Evolutionary conservation across 1,140 invertebrate species (phyloP).

Genomic region (Berghia stephanieae): DNA sequence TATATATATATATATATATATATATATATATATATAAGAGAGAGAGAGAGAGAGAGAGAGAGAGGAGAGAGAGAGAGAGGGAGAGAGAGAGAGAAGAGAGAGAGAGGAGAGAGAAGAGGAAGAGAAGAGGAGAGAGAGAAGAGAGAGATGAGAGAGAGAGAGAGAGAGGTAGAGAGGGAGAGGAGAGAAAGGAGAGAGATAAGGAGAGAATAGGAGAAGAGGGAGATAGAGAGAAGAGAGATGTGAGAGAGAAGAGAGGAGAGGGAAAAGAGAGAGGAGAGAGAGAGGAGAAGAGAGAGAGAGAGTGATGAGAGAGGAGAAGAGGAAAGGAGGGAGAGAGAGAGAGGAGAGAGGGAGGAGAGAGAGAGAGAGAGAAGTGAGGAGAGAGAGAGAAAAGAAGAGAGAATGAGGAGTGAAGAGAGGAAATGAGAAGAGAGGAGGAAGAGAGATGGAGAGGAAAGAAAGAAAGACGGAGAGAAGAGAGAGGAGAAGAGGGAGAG

Average conservation of each 20-base stretch:
- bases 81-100: neutral
- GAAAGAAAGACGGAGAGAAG: neutral
- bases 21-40: neutral
- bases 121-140: neutral
- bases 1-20: neutral
- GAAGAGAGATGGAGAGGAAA: neutral
- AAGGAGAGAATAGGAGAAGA: neutral
- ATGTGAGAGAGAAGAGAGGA: neutral
- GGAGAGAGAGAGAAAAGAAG: neutral
- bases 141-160: neutral
- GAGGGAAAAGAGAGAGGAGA: neutral
- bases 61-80: neutral
- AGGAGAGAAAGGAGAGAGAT: neutral
- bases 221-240: neutral
- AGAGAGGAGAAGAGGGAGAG: conserved; percentile 1
- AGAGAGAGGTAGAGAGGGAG: neutral
- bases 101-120: neutral
- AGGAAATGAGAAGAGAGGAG: neutral
- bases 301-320: neutral
- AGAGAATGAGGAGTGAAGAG: neutral
- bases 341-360: neutral
- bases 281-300: neutral
- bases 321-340: neutral
- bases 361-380: neutral
- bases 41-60: neutral